Base-by-base conservation (phyloP, 2,797 vertebrate species). In the Schizothorax lantsangensis region DNA sequence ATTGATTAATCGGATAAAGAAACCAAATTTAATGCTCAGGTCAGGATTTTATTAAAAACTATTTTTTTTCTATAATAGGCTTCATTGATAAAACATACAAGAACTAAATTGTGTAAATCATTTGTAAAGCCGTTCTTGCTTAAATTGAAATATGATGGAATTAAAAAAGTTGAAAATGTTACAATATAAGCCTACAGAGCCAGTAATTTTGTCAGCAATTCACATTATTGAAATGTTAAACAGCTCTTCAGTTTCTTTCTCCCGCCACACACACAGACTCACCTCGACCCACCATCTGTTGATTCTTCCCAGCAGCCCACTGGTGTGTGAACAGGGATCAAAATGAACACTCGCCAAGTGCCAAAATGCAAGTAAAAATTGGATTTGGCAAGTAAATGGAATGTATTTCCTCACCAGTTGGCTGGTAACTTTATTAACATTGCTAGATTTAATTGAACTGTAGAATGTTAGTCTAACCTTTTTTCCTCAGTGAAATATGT, bases 241-340 rank as follows among this genome's bases (percentile, higher is more conserved):
- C 47, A 36, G 47, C 74, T 33, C 17, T 52, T 23, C 47, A 12
- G 26, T 77, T 52, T 52, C 47, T 77, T 77, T 52, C 14, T 52
- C 43, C 72, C 21, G 14, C 36, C 36, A 15, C 43, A 30, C 47
- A 59, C 81, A 83, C 69, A 49, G 26, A 71, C 19, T 62, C 81
- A 40, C 47, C 47, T 71, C 12, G 3, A 52, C n/a, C 38, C 36
- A 45, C 69, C 82, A 75, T 84, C 72, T 84, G 82, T 75, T 84
- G 57, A 36, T 64, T 75, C 54, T n/a, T 49, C 69, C 68, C 47
- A 71, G 30, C 49, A 83, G 81, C 52, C 49, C 45, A 36, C 64
- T 68, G 17, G 19, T 38, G 47, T 49, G 36, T 73, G 52, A 40
- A 52, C 79, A 33, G n/a, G 7, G 80, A 73, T 72, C 38, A 83